phyloP scores from a whole-genome alignment of 1,140 invertebrate genomes.

The Cherax destructor region DNA sequence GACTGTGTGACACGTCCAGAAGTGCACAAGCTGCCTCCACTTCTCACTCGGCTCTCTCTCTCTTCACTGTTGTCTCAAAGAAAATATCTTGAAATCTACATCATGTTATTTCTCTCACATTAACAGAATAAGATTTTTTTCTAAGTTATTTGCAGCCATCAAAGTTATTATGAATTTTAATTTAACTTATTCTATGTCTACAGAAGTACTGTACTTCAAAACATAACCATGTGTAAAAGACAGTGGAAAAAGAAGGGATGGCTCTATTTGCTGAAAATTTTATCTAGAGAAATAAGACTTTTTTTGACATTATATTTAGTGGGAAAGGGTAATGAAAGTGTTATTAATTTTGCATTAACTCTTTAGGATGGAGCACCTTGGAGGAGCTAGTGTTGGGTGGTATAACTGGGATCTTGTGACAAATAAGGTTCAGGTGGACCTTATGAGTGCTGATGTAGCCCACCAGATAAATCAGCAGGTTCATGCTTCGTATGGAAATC shows the following conservation, averaged over 20 bases:
- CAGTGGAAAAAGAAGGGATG: neutral
- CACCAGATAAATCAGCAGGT: constrained; percentile 54
- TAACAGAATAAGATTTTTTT: neutral
- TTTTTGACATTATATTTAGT: neutral
- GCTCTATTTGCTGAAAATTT: neutral
- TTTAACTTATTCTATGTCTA: neutral
- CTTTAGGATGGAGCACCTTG: constrained; percentile 48
- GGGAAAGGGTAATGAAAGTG: neutral
- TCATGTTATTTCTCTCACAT: neutral
- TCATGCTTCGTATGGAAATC: constrained; percentile 43
- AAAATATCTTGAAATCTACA: neutral
- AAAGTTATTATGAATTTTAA: neutral
- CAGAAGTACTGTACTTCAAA: neutral
- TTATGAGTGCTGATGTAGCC: constrained; percentile 58
- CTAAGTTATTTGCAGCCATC: neutral
- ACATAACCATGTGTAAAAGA: neutral
- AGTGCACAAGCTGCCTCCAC: neutral
- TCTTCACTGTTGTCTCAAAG: neutral
- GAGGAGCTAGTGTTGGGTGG: constrained; percentile 56
- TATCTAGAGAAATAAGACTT: neutral
- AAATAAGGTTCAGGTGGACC: constrained; percentile 58
- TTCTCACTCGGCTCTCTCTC: neutral
- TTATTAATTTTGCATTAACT: neutral
- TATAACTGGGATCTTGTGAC: constrained; percentile 58
- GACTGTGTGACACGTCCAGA: constrained; percentile 8